Percentiles rank a stretch among this genome's conserved stretches.
Conservation (phyloP, 2,888 invertebrate species). For the Papilio demoleus region DNA sequence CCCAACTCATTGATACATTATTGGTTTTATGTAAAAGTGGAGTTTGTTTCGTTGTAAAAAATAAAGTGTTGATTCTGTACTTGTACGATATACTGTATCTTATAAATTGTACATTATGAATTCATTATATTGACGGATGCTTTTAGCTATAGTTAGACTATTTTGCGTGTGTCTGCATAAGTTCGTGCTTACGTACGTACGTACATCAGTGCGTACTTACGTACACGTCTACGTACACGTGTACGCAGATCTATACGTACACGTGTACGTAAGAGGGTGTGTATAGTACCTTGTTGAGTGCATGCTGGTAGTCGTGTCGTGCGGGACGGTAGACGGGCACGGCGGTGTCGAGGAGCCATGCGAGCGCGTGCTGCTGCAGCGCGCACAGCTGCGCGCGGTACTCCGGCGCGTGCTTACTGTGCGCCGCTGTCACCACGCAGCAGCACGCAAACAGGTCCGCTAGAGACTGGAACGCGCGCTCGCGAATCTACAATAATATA, state of each 20-base stretch:
- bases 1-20: no score
- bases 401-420: conserved; percentile 77
- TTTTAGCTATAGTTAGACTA: no score
- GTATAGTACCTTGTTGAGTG: conserved; percentile 87
- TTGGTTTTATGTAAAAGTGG: no score
- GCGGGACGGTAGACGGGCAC: conserved; percentile 88
- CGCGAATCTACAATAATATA: conserved; percentile 81
- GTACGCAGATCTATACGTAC: no score
- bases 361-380: conserved; percentile 93
- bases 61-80: no score
- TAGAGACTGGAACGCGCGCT: conserved; percentile 92
- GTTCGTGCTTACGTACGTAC: neutral
- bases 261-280: no score
- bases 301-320: conserved; percentile 88
- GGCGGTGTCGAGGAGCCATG: conserved; percentile 94
- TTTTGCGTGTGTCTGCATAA: neutral
- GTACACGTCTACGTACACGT: neutral
- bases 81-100: no score
- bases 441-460: conserved; percentile 94
- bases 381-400: conserved; percentile 69
- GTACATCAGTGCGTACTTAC: neutral
- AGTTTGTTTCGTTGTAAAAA: no score
- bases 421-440: conserved; percentile 90
- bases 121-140: no score
- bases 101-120: no score